phyloP scores from a whole-genome alignment of 2,113 vertebrate species.

The Macquaria australasica region DNA sequence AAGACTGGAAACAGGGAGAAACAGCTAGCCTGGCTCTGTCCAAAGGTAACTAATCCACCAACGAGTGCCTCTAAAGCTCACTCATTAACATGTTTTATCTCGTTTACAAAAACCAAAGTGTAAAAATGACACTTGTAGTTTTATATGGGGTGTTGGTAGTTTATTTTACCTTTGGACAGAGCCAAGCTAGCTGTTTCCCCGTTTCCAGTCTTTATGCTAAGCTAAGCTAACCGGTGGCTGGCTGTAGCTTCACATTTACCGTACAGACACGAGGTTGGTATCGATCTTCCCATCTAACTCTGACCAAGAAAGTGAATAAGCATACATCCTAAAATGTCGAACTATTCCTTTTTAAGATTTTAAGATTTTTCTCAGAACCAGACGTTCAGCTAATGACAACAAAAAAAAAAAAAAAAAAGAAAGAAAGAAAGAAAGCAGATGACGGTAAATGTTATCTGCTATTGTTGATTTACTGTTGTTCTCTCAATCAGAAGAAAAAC shows the following conservation, averaged over 20 bases:
- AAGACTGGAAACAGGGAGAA: not conserved
- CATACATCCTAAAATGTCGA: not conserved
- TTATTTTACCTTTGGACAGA: not conserved
- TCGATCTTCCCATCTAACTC: not conserved
- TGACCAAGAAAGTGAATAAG: not conserved
- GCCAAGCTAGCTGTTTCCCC: not conserved
- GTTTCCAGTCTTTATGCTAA: not conserved
- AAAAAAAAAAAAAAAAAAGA: no score
- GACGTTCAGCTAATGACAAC: not conserved
- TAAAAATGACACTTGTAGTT: not conserved
- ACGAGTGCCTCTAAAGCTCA: not conserved
- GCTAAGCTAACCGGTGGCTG: not conserved
- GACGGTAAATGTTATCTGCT: not conserved
- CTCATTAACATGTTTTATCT: not conserved
- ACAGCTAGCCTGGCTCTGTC: not conserved
- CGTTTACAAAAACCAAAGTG: no score
- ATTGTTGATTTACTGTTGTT: not conserved
- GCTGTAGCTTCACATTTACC: not conserved
- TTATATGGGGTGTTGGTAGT: no score
- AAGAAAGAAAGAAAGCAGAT: not conserved
- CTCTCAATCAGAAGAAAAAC: slow-evolving; percentile 9
- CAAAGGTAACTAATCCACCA: not conserved
- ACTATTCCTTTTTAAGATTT: not conserved
- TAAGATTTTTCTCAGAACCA: not conserved
- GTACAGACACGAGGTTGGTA: not conserved